Evolutionary conservation across 1,140 invertebrate genomes (phyloP), one percentile per base, ranked within the genome.

Genomic region (Drosophila guanche): DNA sequence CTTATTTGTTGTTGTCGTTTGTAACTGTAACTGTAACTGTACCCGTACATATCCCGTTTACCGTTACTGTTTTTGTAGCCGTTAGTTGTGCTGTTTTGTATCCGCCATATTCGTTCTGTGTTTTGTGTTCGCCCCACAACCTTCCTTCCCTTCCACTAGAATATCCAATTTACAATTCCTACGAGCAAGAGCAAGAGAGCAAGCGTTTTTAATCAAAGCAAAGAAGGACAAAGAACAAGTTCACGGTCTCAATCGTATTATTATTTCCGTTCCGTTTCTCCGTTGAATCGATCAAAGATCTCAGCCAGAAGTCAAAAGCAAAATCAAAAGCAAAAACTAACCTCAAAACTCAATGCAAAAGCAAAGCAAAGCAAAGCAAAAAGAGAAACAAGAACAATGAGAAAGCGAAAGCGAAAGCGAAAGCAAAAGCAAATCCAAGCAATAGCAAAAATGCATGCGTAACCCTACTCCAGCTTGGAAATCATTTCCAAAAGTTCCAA

Each of bases 171-270:
- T 10, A 8, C 14, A 42, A 51, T 16, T 12, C 14, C 29, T 8
- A 33, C 8, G 29, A 42, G 41, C 16, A 20, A 70, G 62, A 83
- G 66, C 70, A 70, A 85, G 69, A 86, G 68, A 76, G 66, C 89
- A 90, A 90, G 85, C 92, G 86, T 90, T 91, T 91, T 91, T 91
- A 90, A 89, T 89, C 88, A 91, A 91, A 91, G 90, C 88, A 91
- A 91, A 90, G 89, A 91, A 86, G 69, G 73, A 76, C 66, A 33
- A 45, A 41, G 48, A 45, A 43, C 16, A 56, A 48, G 62, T 27
- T 46, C 42, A 37, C 58, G 63, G 48, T 67, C 59, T 48, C 20
- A 45, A 72, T 33, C 29, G 29, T 5, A 33, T 75, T 74, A 73
- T 75, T 74, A 53, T 75, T 75, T 75, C 41, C 43, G 55, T 76